Percentiles rank a stretch among this genome's conserved stretches.
Evolutionary conservation across 2,113 vertebrate species (phyloP).

Genomic region (Equus przewalskii): DNA sequence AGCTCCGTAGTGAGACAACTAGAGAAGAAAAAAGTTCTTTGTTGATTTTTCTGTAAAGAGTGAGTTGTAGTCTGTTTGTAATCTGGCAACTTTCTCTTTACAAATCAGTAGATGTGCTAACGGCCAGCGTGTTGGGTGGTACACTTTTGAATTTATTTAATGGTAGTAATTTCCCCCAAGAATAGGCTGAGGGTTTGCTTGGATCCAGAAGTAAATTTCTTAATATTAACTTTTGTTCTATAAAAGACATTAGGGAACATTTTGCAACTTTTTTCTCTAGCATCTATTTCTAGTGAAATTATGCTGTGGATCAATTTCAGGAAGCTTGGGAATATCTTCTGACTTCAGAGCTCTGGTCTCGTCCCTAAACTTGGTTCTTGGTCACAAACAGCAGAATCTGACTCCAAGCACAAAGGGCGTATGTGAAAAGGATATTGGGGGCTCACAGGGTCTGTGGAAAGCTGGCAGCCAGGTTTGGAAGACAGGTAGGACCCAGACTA

Average conservation of each 20-base stretch:
- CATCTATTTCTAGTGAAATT: constrained; percentile 60
- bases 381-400: neutral
- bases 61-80: constrained; percentile 1
- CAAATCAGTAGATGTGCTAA: neutral
- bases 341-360: neutral
- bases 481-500: neutral
- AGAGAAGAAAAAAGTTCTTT: constrained; percentile 14
- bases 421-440: neutral
- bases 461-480: neutral
- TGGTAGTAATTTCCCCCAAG: constrained; percentile 35
- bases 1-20: neutral
- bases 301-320: neutral
- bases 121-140: neutral
- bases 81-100: neutral
- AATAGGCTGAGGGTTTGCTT: neutral
- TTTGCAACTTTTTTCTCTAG: neutral
- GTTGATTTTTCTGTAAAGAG: constrained; percentile 55
- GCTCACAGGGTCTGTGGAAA: neutral
- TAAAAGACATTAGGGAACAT: neutral
- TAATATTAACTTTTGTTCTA: constrained; percentile 5
- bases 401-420: neutral
- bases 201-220: neutral
- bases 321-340: neutral
- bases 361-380: neutral
- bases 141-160: neutral